These are phyloP conservation scores for Eilema griseolum DNA, from an alignment of 2,888 invertebrate genomes.

Conservation along the genomic window DNA sequence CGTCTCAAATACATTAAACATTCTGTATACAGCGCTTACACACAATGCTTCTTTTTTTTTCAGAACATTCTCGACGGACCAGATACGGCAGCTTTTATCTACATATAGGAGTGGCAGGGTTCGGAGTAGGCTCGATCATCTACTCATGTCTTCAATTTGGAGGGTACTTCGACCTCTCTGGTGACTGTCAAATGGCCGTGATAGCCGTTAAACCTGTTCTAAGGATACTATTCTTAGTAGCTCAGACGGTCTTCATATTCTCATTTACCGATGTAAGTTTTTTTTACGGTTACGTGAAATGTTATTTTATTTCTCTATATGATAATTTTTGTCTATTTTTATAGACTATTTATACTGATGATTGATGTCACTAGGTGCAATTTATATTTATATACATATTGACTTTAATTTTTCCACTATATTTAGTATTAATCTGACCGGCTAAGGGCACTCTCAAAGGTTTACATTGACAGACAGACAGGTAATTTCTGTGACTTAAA, in stretches of 20 bases:
- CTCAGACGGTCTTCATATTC: slow-evolving; percentile 91
- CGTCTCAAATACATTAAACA: no score
- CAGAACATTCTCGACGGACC: slow-evolving; percentile 71
- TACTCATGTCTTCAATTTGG: slow-evolving; percentile 91
- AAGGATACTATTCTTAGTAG: slow-evolving; percentile 89
- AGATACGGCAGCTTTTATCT: slow-evolving; percentile 89
- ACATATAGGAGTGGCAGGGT: slow-evolving; percentile 88
- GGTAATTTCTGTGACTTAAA: no score
- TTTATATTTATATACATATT: no score
- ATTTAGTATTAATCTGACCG: no score
- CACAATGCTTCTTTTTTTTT: slow-evolving; percentile 23
- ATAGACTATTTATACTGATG: no score
- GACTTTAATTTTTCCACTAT: no score
- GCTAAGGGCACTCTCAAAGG: no score
- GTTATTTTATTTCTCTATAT: neutral
- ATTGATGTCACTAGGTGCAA: no score
- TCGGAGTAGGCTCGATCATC: slow-evolving; percentile 91
- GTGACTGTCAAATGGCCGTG: slow-evolving; percentile 87
- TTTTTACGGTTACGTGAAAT: neutral
- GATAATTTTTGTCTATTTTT: no score
- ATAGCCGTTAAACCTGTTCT: slow-evolving; percentile 88
- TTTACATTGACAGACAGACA: no score
- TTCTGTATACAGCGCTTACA: neutral
- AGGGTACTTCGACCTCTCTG: slow-evolving; percentile 89
- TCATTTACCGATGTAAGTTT: slow-evolving; percentile 89